Conservation (phyloP, 1,140 invertebrate species). For the Cephus cinctus region DNA sequence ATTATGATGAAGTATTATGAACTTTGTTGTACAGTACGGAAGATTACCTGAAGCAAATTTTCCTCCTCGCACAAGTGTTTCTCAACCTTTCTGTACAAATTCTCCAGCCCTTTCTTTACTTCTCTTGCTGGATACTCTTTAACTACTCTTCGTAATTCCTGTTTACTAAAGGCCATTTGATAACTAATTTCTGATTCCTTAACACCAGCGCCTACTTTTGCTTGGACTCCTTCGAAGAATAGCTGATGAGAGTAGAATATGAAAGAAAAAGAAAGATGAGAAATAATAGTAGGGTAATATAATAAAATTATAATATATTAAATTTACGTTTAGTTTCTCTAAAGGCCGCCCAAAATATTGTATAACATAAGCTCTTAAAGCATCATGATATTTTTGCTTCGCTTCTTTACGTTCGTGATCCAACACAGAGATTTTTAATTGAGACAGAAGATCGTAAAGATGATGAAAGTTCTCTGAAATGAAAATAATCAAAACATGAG, state of each 20-base stretch:
- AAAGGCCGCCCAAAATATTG: constrained; percentile 93
- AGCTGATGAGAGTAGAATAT: constrained; percentile 56
- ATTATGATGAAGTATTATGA: constrained; percentile 9
- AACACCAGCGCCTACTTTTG: constrained; percentile 86
- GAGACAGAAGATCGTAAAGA: constrained; percentile 82
- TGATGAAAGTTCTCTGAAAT: constrained; percentile 93
- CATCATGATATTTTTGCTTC: constrained; percentile 88
- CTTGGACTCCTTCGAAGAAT: constrained; percentile 95
- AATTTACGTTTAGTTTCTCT: constrained; percentile 89
- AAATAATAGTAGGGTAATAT: constrained; percentile 7
- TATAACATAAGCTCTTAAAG: constrained; percentile 87
- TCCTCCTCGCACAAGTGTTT: constrained; percentile 96
- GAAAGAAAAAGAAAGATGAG: constrained; percentile 12
- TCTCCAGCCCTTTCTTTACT: constrained; percentile 94
- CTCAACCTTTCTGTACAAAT: constrained; percentile 95
- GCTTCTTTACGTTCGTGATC: constrained; percentile 89
- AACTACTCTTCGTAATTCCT: constrained; percentile 93
- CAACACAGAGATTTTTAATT: constrained; percentile 88
- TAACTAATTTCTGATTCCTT: constrained; percentile 98
- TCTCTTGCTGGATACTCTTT: constrained; percentile 93
- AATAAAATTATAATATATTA: constrained; percentile 10
- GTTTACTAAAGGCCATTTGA: constrained; percentile 96
- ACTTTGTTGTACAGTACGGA: neutral
- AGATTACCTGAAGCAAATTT: constrained; percentile 85
- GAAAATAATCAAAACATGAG: constrained; percentile 9